Evolutionary conservation across 2,888 invertebrate species (phyloP).

Genomic region (Strigamia maritima): DNA sequence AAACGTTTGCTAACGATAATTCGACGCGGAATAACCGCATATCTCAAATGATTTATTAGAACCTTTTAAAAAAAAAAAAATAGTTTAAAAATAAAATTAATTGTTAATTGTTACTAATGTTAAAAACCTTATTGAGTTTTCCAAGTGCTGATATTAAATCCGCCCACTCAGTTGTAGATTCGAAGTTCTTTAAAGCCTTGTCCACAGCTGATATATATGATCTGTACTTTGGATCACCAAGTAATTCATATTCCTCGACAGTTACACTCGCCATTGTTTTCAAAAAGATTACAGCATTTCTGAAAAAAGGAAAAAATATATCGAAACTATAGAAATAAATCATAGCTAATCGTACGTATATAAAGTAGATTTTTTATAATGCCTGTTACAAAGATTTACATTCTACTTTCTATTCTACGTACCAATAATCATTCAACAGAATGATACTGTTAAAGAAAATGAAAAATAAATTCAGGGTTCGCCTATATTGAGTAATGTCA

Average conservation of each 20-base stretch:
- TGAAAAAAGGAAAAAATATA: neutral
- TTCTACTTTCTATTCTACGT: neutral
- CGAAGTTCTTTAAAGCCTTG: constrained; percentile 83
- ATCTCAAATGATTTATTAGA: constrained; percentile 72
- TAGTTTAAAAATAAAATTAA: neutral
- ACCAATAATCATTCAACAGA: neutral
- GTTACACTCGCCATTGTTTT: constrained; percentile 54
- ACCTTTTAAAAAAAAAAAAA: constrained; percentile 59
- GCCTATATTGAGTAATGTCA: neutral
- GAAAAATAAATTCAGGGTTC: neutral
- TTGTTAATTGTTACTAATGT: neutral
- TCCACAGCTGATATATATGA: constrained; percentile 75
- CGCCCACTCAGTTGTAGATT: constrained; percentile 92
- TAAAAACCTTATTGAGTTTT: constrained; percentile 78
- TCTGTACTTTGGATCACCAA: constrained; percentile 77
- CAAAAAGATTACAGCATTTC: neutral
- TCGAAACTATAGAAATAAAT: neutral
- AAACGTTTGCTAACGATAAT: constrained; percentile 84
- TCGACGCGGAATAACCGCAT: constrained; percentile 77
- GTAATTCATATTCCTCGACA: constrained; percentile 73
- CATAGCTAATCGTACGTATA: neutral
- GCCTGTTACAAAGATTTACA: neutral
- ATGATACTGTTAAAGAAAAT: neutral
- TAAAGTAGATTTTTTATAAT: neutral
- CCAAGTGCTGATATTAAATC: constrained; percentile 85